Base-by-base conservation (phyloP, 2,888 invertebrate species). In the Chymomyza procnemis region DNA sequence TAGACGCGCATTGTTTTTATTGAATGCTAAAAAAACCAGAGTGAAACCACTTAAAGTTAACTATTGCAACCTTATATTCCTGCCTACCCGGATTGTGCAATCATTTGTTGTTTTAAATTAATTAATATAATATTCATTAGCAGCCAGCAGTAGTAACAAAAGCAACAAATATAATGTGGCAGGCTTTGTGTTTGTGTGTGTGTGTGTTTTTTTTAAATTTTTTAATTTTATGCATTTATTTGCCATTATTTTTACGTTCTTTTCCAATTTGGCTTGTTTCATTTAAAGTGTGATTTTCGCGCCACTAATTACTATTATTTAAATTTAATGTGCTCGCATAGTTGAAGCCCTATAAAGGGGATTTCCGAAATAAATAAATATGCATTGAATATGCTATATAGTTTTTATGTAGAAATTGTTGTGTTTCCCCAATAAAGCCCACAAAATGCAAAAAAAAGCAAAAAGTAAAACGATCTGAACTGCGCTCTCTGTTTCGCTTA, bases 261-360 rank as follows among this genome's bases (percentile, higher is more conserved):
- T 82, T 78, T 71, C 71, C 74, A 80, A 85, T 80, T 85, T 83
- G 67, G 67, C 75, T 76, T 84, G 74, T 80, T 79, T 52, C 74
- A 79, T 75, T 71, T 77, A 78, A 85, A 75, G 84, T 74, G 75
- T 78, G 55, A 47, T 82, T 82, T 84, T 80, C 79, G 76, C 78
- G 69, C 76, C 75, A 76, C 84, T 84, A 84, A 86, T 84, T 84
- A 84, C 85, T 81, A 84, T 85, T 81, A 84, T 84, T 84, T 84
- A 84, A 84, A 18, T 30, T 9, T 26, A 9, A 34, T 30, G 57
- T 14, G 34, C 47, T 34, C 22, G 30, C 12, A 48, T 55, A 30
- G 22, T 21, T 48, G 61, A 4, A 26, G 57, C 9, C 56, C 48
- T 52, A 19, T 46, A 84, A 81, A 84, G 79, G 80, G 81, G 85